Percentiles rank a stretch among this genome's conserved stretches.
Conservation (phyloP, 2,888 invertebrate genomes). For the Stictocephala bisonia region DNA sequence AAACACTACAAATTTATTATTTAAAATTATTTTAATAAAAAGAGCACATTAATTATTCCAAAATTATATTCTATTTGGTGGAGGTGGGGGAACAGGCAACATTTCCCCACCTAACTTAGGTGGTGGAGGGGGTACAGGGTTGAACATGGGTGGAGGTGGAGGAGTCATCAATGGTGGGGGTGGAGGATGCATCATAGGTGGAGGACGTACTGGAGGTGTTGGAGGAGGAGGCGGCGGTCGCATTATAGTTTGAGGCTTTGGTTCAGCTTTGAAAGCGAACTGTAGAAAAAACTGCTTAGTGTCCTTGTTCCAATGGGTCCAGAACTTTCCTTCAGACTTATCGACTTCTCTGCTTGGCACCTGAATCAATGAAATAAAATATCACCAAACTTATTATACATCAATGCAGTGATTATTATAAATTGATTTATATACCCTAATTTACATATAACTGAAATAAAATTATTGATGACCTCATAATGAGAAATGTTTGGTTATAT, state of each 20-base stretch:
- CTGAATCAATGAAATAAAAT: constrained; percentile 63
- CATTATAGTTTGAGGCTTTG: constrained; percentile 66
- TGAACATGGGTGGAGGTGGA: constrained; percentile 59
- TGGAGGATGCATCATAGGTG: constrained; percentile 59
- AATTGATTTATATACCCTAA: too few species aligned
- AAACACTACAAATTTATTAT: too few species aligned
- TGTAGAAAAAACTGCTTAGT: constrained; percentile 99
- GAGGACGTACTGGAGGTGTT: constrained; percentile 71
- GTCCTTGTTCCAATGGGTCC: constrained; percentile 99
- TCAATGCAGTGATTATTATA: too few species aligned
- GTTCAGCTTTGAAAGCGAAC: constrained; percentile 93
- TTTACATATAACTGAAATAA: too few species aligned
- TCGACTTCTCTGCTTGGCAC: constrained; percentile 98
- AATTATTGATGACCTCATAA: too few species aligned
- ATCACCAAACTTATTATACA: too few species aligned
- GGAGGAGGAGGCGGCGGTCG: constrained; percentile 68
- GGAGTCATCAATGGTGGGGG: constrained; percentile 60
- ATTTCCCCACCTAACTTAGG: constrained; percentile 54
- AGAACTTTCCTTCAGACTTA: constrained; percentile 96
- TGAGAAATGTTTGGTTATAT: too few species aligned
- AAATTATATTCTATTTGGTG: too few species aligned
- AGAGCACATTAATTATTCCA: too few species aligned
- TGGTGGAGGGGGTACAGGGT: constrained; percentile 61
- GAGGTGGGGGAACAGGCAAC: constrained; percentile 51
- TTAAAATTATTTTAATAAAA: too few species aligned